Percentiles rank a stretch among this genome's conserved stretches.
Conservation (phyloP, 1,140 invertebrate species). For the Musca vetustissima region DNA sequence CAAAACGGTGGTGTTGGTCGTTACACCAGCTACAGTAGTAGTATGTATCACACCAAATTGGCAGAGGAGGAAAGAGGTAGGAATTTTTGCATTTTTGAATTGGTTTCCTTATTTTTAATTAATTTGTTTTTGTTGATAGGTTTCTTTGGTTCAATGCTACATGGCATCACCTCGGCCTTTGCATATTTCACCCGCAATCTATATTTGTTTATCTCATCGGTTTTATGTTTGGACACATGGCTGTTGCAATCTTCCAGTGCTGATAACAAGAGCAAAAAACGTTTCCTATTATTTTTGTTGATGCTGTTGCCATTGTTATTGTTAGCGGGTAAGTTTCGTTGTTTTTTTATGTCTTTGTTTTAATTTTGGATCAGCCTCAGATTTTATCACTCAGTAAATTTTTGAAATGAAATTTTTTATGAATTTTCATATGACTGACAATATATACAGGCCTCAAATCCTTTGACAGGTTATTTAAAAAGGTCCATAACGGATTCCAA, state of each 20-base stretch:
- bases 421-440: too few relatives aligned
- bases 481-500: too few relatives aligned
- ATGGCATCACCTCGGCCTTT: constrained; percentile 34
- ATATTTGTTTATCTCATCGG: constrained; percentile 47
- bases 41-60: constrained; percentile 32
- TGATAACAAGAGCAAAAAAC: constrained; percentile 47
- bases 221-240: constrained; percentile 59
- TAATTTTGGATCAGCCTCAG: background rate
- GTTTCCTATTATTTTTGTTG: constrained; percentile 52
- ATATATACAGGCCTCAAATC: too few relatives aligned
- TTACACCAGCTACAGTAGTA: constrained; percentile 30
- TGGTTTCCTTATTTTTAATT: background rate
- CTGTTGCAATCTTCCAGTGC: constrained; percentile 48
- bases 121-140: constrained; percentile 29
- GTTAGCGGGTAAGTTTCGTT: constrained; percentile 56
- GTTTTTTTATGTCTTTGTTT: constrained; percentile 20
- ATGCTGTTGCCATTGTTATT: constrained; percentile 57
- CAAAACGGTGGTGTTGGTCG: constrained; percentile 5
- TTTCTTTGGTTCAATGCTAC: constrained; percentile 30
- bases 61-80: constrained; percentile 26
- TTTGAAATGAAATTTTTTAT: too few relatives aligned
- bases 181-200: constrained; percentile 38
- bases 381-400: background rate
- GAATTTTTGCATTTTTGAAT: too few relatives aligned
- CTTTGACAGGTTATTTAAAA: too few relatives aligned